These are phyloP conservation scores for Scrobipalpa costella DNA, from an alignment of 2,888 invertebrate species.

Conservation along the genomic window DNA sequence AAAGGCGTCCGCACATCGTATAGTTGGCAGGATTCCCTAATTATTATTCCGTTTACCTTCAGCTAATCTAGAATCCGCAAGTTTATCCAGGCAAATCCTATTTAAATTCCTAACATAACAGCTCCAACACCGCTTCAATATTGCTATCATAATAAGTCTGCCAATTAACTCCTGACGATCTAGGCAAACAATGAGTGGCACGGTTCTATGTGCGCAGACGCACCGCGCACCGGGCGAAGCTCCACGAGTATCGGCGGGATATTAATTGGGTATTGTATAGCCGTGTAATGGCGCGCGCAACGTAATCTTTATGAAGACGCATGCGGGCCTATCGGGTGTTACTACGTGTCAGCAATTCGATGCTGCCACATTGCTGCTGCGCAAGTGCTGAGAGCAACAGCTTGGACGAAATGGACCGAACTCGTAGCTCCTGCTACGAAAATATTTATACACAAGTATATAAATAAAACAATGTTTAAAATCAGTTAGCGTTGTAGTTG, in stretches of 20 bases:
- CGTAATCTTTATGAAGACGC: conserved; percentile 52
- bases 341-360: conserved; percentile 24
- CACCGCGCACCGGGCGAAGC: conserved; percentile 23
- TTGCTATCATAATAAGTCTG: conserved; percentile 18
- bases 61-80: neutral
- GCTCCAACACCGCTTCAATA: conserved; percentile 13
- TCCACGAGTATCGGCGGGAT: conserved; percentile 39
- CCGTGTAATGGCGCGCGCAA: conserved; percentile 47
- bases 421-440: no score
- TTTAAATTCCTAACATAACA: conserved; percentile 5
- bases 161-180: conserved; percentile 40
- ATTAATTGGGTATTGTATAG: conserved; percentile 56
- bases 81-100: neutral
- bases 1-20: no score
- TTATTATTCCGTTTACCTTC: neutral
- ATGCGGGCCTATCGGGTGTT: conserved; percentile 36
- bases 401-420: no score
- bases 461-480: no score
- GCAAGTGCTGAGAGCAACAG: neutral
- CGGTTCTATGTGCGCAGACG: conserved; percentile 34
- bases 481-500: no score
- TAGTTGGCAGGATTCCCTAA: neutral
- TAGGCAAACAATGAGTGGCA: conserved; percentile 38
- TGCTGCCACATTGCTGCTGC: neutral
- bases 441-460: no score